Percentiles rank a stretch among this genome's conserved stretches.
Evolutionary conservation across 2,113 vertebrate species (phyloP).

Genomic region (Anthoscopus minutus): DNA sequence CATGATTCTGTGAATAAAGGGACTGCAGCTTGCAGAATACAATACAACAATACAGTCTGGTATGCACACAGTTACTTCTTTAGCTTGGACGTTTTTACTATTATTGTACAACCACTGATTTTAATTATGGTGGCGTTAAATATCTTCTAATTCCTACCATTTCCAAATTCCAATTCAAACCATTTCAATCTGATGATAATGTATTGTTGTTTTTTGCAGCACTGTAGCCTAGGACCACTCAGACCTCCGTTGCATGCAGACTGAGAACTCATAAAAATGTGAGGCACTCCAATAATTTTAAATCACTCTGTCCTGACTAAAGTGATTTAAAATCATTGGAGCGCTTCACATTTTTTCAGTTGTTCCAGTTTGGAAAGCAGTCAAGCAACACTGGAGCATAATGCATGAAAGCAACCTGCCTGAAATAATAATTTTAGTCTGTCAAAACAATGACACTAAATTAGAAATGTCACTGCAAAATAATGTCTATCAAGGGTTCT

Average conservation of each 20-base stretch:
- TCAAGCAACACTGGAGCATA: background rate
- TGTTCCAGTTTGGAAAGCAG: constrained; percentile 19
- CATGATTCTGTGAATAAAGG: background rate
- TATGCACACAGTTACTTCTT: background rate
- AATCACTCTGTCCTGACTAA: background rate
- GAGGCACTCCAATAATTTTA: constrained; percentile 37
- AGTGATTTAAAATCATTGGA: constrained; percentile 37
- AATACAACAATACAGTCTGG: background rate
- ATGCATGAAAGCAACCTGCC: constrained; percentile 13
- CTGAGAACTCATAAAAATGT: constrained; percentile 26
- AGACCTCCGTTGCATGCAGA: background rate
- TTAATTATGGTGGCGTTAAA: background rate
- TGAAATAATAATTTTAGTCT: constrained; percentile 11
- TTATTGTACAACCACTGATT: background rate
- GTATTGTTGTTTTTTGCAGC: background rate
- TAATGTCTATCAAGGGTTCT: background rate
- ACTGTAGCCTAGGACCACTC: background rate
- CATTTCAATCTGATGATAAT: background rate
- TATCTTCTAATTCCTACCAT: background rate
- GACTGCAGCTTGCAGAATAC: background rate
- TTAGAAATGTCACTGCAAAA: constrained; percentile 10
- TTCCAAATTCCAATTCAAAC: background rate
- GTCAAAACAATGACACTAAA: background rate
- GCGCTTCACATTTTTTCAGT: constrained; percentile 26
- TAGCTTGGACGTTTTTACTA: background rate